These are phyloP conservation scores for Polymixis lichenea DNA, from an alignment of 2,888 invertebrate genomes.

Conservation along the genomic window DNA sequence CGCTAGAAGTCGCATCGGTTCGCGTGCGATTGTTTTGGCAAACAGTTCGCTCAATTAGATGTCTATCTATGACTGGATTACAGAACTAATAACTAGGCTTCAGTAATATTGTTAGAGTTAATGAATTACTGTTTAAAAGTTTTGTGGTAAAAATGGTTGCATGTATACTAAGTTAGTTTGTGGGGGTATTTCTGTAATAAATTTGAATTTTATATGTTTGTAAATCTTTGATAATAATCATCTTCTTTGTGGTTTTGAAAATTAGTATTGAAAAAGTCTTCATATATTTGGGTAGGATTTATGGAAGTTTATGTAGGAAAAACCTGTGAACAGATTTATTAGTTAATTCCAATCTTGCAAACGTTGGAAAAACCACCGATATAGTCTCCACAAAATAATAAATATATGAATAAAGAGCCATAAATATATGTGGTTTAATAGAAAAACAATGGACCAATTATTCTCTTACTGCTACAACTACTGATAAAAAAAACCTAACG, in stretches of 20 bases:
- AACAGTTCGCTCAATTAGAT: slow-evolving; percentile 47
- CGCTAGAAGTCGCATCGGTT: slow-evolving; percentile 35
- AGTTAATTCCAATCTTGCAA: background rate
- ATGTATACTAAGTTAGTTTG: too few relatives aligned
- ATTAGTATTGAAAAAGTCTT: background rate
- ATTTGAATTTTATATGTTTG: too few relatives aligned
- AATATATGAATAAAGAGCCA: background rate
- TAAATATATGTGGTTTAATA: background rate
- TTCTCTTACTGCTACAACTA: background rate
- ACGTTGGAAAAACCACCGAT: background rate
- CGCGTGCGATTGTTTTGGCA: slow-evolving; percentile 58
- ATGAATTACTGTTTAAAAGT: background rate
- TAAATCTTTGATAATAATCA: too few relatives aligned
- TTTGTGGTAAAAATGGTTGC: too few relatives aligned
- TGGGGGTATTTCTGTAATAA: too few relatives aligned
- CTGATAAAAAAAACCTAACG: background rate
- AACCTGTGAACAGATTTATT: too few relatives aligned
- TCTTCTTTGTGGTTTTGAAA: background rate
- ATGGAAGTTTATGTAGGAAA: background rate
- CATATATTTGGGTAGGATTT: background rate
- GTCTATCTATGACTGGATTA: slow-evolving; percentile 52
- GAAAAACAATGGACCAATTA: slow-evolving; percentile 13
- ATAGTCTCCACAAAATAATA: background rate
- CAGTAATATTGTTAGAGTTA: background rate
- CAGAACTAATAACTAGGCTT: background rate